Base-by-base conservation (phyloP, 2,113 vertebrate genomes). In the Ammodytes marinus region DNA sequence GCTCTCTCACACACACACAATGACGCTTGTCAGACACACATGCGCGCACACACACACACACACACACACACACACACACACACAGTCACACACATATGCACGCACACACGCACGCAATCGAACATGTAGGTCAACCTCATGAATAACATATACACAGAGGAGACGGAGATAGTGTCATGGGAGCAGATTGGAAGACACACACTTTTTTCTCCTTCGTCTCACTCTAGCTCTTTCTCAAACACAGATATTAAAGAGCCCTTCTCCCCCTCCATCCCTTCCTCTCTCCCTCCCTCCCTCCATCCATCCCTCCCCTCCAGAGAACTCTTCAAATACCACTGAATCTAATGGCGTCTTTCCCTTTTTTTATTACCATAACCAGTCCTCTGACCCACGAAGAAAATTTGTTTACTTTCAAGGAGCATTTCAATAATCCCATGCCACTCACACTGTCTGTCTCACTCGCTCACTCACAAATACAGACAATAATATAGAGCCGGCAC, bases 281-380 rank as follows among this genome's bases (percentile, higher is more conserved):
- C 13, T 27, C n/a, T 19, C 50, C n/a, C 66, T 52, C 11, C 63
- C 57, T 39, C 39, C 45, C 42, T 19, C 13, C 59, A 46, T 47
- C 50, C 12, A 53, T 65, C 43, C 60, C 75, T 52, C 64, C 27
- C 50, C 88, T 50, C 74, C 64, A 43, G 78, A 85, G 80, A 83
- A 79, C 85, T 86, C 79, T 79, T 84, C 85, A 90, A 92, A 91
- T 87, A 89, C 83, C 76, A 77, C 81, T 79, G 88, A 71, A 88
- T 92, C 84, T 91, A 93, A 93, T 90, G 85, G 86, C 89, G 87
- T 92, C 88, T 79, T 82, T 83, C 83, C 27, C 27, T 27, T 27
- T 74, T 88, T 92, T 91, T 90, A 93, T 92, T 91, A 89, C 87
- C 91, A 89, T 88, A 90, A 91, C 80, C 86, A 88, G 83, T 86